A percentile compares a stretch with the other conserved stretches of the same genome.
These are phyloP conservation scores for Polypedilum vanderplanki DNA, from an alignment of 1,140 invertebrate species.

Conservation along the genomic window DNA sequence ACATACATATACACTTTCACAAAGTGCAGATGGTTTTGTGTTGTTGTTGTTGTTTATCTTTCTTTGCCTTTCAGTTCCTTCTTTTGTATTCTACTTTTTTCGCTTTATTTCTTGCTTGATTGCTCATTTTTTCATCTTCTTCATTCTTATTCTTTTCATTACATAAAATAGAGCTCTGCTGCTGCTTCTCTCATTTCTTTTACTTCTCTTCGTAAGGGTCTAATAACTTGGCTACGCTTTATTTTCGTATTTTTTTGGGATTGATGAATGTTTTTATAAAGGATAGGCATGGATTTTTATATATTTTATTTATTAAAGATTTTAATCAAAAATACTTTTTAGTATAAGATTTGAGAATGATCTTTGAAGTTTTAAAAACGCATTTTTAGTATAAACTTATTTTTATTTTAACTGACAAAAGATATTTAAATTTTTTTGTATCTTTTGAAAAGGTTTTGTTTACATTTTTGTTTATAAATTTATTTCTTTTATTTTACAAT, in stretches of 20 bases:
- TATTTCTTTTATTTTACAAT: too few species aligned
- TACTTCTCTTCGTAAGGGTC: not conserved
- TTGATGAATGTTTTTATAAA: not conserved
- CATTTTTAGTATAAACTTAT: too few species aligned
- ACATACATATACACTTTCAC: not conserved
- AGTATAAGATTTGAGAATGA: too few species aligned
- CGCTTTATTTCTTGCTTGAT: conserved; percentile 21
- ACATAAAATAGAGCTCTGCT: not conserved
- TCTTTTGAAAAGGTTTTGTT: too few species aligned
- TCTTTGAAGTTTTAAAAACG: too few species aligned
- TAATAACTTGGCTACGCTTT: not conserved
- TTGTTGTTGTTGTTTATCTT: conserved; percentile 17
- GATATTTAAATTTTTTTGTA: too few species aligned
- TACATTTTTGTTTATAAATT: too few species aligned
- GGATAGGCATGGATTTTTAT: too few species aligned
- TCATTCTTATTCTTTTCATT: not conserved
- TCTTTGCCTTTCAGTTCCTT: conserved; percentile 3
- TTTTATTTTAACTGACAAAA: too few species aligned
- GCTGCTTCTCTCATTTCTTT: not conserved
- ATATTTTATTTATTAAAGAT: too few species aligned
- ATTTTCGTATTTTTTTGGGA: not conserved
- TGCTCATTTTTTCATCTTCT: conserved; percentile 23
- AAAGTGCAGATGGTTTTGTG: conserved; percentile 25
- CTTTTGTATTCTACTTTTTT: conserved; percentile 11
- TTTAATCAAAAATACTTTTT: too few species aligned